phyloP scores from a whole-genome alignment of 2,113 vertebrate genomes.

The Corythaixoides concolor region DNA sequence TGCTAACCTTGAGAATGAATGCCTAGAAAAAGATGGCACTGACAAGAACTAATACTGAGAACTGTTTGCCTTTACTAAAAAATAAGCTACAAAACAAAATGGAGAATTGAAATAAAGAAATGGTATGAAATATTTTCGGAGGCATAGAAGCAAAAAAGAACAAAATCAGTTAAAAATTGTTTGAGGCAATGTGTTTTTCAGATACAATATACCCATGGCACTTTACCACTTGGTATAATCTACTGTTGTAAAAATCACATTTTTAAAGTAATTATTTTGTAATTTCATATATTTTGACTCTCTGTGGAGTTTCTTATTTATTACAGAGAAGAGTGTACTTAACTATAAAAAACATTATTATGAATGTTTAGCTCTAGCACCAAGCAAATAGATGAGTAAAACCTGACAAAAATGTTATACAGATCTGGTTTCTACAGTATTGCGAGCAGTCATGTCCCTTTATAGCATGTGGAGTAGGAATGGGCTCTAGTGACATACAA shows the following conservation, averaged over 20 bases:
- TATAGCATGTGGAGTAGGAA: background rate
- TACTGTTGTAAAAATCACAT: background rate
- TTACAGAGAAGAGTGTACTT: background rate
- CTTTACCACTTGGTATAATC: background rate
- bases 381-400: background rate
- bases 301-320: background rate
- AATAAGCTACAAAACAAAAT: background rate
- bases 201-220: background rate
- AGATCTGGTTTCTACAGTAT: background rate
- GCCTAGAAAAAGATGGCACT: background rate
- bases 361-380: background rate
- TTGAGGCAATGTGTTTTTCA: background rate
- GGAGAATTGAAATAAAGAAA: background rate
- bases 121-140: background rate
- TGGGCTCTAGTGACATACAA: constrained; percentile 1
- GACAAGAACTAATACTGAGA: background rate
- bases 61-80: background rate
- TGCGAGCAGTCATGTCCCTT: background rate
- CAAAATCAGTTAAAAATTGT: background rate
- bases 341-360: background rate
- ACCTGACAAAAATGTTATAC: background rate
- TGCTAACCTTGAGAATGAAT: background rate
- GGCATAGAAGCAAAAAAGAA: background rate
- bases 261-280: background rate
- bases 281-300: background rate